These are phyloP conservation scores for Peromyscus californicus DNA, from an alignment of 2,113 vertebrate genomes.

Conservation along the genomic window DNA sequence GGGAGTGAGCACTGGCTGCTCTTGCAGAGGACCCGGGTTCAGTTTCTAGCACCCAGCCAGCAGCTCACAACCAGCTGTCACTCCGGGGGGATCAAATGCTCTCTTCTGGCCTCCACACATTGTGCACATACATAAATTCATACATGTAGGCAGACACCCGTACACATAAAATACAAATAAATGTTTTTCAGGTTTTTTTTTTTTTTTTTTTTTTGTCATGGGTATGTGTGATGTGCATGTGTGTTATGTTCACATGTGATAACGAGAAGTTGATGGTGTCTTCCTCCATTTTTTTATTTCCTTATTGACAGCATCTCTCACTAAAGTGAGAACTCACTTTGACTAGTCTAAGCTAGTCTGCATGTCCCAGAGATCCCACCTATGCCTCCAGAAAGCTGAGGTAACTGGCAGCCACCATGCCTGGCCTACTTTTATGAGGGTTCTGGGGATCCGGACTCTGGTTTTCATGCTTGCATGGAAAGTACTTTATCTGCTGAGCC, in stretches of 20 bases:
- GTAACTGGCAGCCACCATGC: background rate
- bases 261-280: background rate
- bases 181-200: background rate
- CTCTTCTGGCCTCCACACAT: background rate
- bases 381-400: background rate
- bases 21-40: background rate
- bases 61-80: background rate
- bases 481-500: background rate
- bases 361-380: background rate
- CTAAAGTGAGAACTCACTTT: background rate
- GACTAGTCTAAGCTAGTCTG: background rate
- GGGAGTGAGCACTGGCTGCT: background rate
- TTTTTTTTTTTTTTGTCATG: background rate
- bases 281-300: background rate
- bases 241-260: background rate
- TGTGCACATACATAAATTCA: background rate
- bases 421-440: background rate
- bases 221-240: background rate
- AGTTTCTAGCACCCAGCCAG: background rate
- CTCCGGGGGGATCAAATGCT: background rate
- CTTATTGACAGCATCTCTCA: background rate
- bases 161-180: background rate
- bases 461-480: background rate
- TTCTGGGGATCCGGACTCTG: background rate
- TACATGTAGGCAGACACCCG: background rate